Evolutionary conservation across 2,113 vertebrate species (phyloP), one percentile per base, ranked within the genome.

Genomic region (Sapajus apella): DNA sequence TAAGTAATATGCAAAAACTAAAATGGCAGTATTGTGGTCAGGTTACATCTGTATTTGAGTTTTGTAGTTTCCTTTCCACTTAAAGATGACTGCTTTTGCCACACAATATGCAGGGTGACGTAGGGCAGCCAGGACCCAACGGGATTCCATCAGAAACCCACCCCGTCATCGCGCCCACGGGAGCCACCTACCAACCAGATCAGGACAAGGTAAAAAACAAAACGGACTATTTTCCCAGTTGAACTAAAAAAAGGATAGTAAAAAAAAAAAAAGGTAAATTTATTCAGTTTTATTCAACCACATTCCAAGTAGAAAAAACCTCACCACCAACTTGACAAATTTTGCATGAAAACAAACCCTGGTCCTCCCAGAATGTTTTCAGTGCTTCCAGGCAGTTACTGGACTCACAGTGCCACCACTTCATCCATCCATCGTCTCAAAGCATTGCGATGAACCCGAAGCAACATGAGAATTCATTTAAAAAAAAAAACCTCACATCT

Each of bases 61-160:
- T 50, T 13, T 10, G 9, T 2, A 0, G 37, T 27, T 6, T 79
- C 40, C 61, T 73, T 58, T 47, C 55, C 0, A 17, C 35, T 20
- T 70, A 79, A 84, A 86, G 21, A 85, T 7, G 2, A 9, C 10
- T 27, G 11, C n/a, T 94, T 97, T 92, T 92, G 37, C 43, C 92
- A 0, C 95, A 68, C 75, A 9, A 10, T 40, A 12, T 72, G 0
- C 87, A 99, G 99, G 99, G 99, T 5, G 45, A 98, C 1, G 83
- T 97, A 37, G 99, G 99, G 55, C 94, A 72, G 68, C 98, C 98
- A 0, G 99, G 99, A 72, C 98, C 98, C 75, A 98, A 98, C 6
- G 98, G 98, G 4, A 95, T 97, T 80, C 98, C 97, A 1, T 96
- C 97, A 0, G 97, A 98, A 88, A 45, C 0, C 35, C 11, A 11